Base-by-base conservation (phyloP, 1,140 invertebrate genomes). In the Lepidurus apus region DNA sequence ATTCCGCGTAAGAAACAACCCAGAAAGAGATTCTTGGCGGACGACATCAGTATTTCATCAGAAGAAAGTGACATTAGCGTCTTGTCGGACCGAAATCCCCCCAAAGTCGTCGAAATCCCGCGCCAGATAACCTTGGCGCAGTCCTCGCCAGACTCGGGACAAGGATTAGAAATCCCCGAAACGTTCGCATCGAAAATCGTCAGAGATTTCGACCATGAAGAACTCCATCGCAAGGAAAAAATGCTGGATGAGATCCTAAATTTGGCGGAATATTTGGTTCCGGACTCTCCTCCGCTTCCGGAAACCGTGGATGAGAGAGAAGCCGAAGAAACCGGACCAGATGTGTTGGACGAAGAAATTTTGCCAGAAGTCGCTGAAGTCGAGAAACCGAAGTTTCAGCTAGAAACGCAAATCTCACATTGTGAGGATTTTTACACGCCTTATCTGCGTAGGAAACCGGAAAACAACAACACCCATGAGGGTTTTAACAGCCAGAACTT, bases 161-260 rank as follows among this genome's bases (percentile, higher is more conserved):
- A 43, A 21, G 34, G 78, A 44, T 42, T 75, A 44, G 21, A 74
- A 42, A n/a, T 24, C 7, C n/a, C 65, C 34, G 42, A 21, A 17
- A 3, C 9, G 8, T 45, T 26, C 13, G 43, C 21, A 34, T 4
- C 7, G 26, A 43, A 73, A 9, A 74, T 1, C 8, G 43, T 34
- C 21, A 74, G 42, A n/a, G 74, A 79, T 26, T 42, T 43, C 21
- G 43, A 75, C 47, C 74, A 45, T 7, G 78, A 79, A 74, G 78
- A 79, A 17, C 17, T 79, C 42, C 13, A 79, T 24, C 65, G 78
- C 7, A 79, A 79, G 53, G 65, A 79, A 9, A 21, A 74, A 75
- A 44, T 79, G 43, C 65, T 79, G 3, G 78, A 74, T 0, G 74
- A 79, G 17, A 26, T 79, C 11, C 42, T 79, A 10, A 75, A 79